Conservation (phyloP, 1,140 invertebrate species). For the Ditylenchus dipsaci region DNA sequence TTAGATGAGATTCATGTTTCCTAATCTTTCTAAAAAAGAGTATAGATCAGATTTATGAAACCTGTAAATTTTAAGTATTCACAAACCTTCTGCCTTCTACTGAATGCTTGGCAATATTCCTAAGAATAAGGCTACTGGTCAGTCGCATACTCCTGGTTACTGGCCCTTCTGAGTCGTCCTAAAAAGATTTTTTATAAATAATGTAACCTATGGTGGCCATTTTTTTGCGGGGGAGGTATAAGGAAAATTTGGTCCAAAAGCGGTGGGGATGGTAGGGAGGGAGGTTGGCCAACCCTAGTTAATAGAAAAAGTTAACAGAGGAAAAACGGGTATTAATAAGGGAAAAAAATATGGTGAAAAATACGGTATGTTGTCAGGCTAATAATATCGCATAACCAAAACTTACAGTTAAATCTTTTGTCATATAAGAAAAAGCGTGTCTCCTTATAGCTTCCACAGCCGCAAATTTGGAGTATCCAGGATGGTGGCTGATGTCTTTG, state of each 20-base stretch:
- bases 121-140: constrained; percentile 86
- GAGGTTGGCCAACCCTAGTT: no score
- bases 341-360: no score
- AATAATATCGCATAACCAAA: no score
- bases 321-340: no score
- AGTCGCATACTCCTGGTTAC: constrained; percentile 96
- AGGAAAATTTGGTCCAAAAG: no score
- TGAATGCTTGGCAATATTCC: constrained; percentile 91
- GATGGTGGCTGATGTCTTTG: constrained; percentile 60
- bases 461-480: constrained; percentile 71
- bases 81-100: constrained; percentile 77
- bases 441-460: constrained; percentile 88
- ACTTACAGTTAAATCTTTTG: constrained; percentile 78
- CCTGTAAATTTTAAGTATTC: constrained; percentile 12
- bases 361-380: no score
- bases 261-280: no score
- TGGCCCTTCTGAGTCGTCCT: constrained; percentile 95
- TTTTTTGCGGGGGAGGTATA: no score
- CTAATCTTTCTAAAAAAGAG: constrained; percentile 72
- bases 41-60: no score
- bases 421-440: constrained; percentile 81
- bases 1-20: constrained; percentile 81
- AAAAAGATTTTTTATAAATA: constrained; percentile 40
- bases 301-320: no score
- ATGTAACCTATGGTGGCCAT: no score